These are phyloP conservation scores for Blastobasis lacticolella DNA, from an alignment of 2,888 invertebrate species.

Conservation along the genomic window DNA sequence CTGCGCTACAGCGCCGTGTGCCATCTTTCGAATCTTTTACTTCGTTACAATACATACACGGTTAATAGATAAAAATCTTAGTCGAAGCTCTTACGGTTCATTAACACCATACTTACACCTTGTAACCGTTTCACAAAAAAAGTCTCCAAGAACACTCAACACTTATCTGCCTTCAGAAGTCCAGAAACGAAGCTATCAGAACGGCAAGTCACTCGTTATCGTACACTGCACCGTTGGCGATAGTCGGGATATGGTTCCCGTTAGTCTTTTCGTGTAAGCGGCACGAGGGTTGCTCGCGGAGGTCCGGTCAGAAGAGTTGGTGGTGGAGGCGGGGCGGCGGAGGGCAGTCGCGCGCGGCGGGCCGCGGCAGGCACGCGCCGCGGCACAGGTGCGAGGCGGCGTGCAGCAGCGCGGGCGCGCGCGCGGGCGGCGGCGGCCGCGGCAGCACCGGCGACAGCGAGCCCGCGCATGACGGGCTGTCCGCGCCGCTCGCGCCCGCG, in stretches of 20 bases:
- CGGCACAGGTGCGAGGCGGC: conserved; percentile 55
- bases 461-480: conserved; percentile 12
- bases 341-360: conserved; percentile 43
- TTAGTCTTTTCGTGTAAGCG: conserved; percentile 59
- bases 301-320: conserved; percentile 51
- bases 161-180: too few species aligned
- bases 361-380: conserved; percentile 47
- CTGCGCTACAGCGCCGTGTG: too few species aligned
- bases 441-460: conserved; percentile 60
- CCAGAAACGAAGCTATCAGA: too few species aligned
- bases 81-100: conserved; percentile 58
- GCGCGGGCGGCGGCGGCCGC: conserved; percentile 36
- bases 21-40: conserved; percentile 10
- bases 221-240: conserved; percentile 53
- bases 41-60: conserved; percentile 20
- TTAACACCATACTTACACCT: conserved; percentile 49
- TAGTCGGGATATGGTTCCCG: conserved; percentile 49
- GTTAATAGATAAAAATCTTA: conserved; percentile 45
- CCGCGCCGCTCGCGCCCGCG: conserved; percentile 18
- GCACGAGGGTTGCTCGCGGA: conserved; percentile 40
- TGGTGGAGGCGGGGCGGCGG: conserved; percentile 33
- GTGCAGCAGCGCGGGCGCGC: conserved; percentile 48
- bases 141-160: too few species aligned
- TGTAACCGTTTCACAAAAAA: conserved; percentile 43
- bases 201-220: conserved; percentile 20